Evolutionary conservation across 2,113 vertebrate genomes (phyloP).

Genomic region (Arvicanthis niloticus): DNA sequence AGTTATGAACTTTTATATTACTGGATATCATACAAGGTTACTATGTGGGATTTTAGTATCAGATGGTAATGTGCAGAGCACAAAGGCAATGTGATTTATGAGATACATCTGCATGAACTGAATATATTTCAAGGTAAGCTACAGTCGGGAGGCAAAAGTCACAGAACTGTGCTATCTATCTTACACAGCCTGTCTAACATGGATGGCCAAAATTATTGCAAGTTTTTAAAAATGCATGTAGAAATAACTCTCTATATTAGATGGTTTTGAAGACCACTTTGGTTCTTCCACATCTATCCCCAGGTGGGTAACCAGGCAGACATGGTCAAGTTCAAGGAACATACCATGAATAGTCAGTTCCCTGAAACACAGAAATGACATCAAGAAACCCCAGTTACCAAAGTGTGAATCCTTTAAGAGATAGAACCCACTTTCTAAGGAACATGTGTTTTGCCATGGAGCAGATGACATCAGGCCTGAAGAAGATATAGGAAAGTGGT

Average conservation of each 20-base stretch:
- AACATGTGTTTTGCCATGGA: background rate
- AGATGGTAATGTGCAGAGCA: constrained; percentile 2
- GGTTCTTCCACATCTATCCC: background rate
- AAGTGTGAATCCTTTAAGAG: background rate
- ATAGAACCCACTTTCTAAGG: background rate
- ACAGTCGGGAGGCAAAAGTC: constrained; percentile 4
- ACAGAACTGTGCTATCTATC: background rate
- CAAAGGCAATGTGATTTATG: constrained; percentile 29
- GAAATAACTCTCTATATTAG: background rate
- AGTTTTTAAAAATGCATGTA: constrained; percentile 14
- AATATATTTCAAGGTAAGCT: constrained; percentile 42
- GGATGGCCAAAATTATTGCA: constrained; percentile 18
- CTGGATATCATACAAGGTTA: background rate
- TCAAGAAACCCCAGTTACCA: background rate
- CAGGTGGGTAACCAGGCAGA: background rate
- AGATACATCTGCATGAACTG: background rate
- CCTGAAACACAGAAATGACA: background rate
- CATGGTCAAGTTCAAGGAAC: too few relatives aligned
- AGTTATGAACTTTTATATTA: constrained; percentile 28
- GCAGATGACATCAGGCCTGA: background rate
- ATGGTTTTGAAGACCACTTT: background rate
- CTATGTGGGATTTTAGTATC: constrained; percentile 24
- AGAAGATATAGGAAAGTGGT: background rate
- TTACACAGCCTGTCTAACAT: background rate
- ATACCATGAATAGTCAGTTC: background rate